Conservation (phyloP, 1,140 invertebrate species). For the Lineus longissimus region DNA sequence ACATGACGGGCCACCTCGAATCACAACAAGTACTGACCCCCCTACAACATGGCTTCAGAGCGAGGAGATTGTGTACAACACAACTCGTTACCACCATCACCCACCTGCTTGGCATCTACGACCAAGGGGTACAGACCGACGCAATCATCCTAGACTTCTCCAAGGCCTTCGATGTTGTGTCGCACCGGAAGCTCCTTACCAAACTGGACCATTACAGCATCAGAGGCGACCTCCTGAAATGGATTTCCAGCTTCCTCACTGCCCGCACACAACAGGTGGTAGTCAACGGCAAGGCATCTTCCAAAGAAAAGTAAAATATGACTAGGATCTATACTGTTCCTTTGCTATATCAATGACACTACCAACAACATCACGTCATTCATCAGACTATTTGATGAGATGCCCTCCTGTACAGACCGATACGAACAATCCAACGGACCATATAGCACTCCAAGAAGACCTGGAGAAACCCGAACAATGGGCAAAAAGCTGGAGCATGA, state of each 20-base stretch:
- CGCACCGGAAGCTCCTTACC: constrained; percentile 16
- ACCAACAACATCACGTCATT: not conserved
- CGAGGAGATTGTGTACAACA: constrained; percentile 7
- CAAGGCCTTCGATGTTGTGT: constrained; percentile 23
- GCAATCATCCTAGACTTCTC: constrained; percentile 23
- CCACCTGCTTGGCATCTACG: constrained; percentile 14
- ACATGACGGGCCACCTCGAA: not conserved
- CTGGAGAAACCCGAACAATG: not conserved
- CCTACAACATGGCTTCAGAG: constrained; percentile 16
- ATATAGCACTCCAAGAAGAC: not conserved
- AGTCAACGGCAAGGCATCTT: constrained; percentile 16
- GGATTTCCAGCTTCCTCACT: constrained; percentile 15
- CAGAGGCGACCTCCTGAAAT: constrained; percentile 13
- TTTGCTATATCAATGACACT: constrained; percentile 16
- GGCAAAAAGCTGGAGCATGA: not conserved
- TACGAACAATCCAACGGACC: not conserved
- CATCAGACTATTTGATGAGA: not conserved
- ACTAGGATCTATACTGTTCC: constrained; percentile 17
- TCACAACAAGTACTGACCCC: not conserved
- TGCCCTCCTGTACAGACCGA: not conserved
- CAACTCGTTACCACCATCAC: constrained; percentile 16
- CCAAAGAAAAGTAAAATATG: constrained; percentile 16
- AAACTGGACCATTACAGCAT: constrained; percentile 23
- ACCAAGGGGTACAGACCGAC: constrained; percentile 14
- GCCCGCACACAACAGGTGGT: constrained; percentile 14